phyloP scores from a whole-genome alignment of 92 coral and sea anemone species.

The Montipora capitata region DNA sequence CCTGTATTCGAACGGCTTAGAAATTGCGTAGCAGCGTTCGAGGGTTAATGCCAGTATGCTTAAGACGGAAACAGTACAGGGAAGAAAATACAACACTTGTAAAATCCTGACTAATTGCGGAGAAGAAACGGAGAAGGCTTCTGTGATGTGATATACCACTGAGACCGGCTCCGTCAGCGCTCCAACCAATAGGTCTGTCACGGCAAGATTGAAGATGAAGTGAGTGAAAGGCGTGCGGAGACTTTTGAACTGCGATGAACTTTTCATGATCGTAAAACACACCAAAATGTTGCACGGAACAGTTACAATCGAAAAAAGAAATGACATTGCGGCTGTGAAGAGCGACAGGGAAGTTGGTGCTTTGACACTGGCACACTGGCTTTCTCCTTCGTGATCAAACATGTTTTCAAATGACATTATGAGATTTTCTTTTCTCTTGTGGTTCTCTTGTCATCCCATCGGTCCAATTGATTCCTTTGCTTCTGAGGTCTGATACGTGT shows the following conservation, averaged over 20 bases:
- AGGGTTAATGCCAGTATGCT: conserved; percentile 51
- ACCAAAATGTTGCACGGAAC: conserved; percentile 45
- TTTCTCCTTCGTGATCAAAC: conserved; percentile 16
- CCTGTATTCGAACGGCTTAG: conserved; percentile 44
- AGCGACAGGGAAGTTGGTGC: conserved; percentile 12
- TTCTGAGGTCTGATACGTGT: too few relatives aligned
- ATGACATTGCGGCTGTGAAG: conserved; percentile 27
- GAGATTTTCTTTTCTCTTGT: not conserved
- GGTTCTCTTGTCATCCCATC: not conserved
- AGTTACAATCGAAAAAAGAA: conserved; percentile 12
- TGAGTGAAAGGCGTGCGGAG: conserved; percentile 43
- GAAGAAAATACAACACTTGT: conserved; percentile 35
- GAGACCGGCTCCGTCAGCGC: conserved; percentile 31
- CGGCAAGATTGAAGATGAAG: conserved; percentile 40
- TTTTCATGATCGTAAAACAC: conserved; percentile 18
- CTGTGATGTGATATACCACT: conserved; percentile 38
- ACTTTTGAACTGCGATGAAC: conserved; percentile 35
- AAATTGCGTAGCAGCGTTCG: conserved; percentile 46
- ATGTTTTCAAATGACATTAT: not conserved
- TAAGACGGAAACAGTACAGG: conserved; percentile 41
- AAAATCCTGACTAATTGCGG: conserved; percentile 8
- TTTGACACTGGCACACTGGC: conserved; percentile 5
- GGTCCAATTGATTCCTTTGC: too few relatives aligned
- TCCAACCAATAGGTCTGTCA: conserved; percentile 42
- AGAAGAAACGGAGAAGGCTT: conserved; percentile 28